These are phyloP conservation scores for Percopsis transmontana DNA, from an alignment of 2,113 vertebrate species.

Conservation along the genomic window DNA sequence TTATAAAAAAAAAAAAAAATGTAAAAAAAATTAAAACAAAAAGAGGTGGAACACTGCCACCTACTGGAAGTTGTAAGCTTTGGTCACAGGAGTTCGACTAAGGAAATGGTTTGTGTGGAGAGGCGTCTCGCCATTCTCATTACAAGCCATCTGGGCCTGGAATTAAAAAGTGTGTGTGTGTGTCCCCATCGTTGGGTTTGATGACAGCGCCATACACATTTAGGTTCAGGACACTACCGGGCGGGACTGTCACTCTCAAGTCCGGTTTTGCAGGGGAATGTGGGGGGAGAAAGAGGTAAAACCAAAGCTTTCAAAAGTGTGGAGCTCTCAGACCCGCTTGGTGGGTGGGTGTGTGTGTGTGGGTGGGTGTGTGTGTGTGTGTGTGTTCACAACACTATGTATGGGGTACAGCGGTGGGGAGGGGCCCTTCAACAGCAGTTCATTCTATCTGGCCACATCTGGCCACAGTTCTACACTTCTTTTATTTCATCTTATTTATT, in stretches of 20 bases:
- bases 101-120: neutral
- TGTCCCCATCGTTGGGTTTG: conserved; percentile 27
- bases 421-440: conserved; percentile 51
- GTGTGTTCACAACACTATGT: conserved; percentile 10
- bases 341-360: conserved; percentile 47
- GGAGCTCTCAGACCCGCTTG: conserved; percentile 54
- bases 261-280: conserved; percentile 32
- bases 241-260: conserved; percentile 38
- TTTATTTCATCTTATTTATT: conserved; percentile 37
- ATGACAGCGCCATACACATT: conserved; percentile 42
- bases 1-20: conserved; percentile 61
- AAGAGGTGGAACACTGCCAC: conserved; percentile 74
- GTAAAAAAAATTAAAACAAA: neutral
- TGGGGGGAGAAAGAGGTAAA: conserved; percentile 1
- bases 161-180: conserved; percentile 31
- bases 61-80: conserved; percentile 78
- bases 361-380: conserved; percentile 48
- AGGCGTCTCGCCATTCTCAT: conserved; percentile 43
- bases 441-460: conserved; percentile 56
- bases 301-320: conserved; percentile 36
- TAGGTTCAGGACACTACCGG: conserved; percentile 43
- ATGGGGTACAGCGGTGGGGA: conserved; percentile 17
- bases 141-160: conserved; percentile 47
- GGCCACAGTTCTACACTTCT: conserved; percentile 51
- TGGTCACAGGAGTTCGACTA: conserved; percentile 74